phyloP scores from a whole-genome alignment of 2,888 invertebrate species.

The Rhagonycha lutea region DNA sequence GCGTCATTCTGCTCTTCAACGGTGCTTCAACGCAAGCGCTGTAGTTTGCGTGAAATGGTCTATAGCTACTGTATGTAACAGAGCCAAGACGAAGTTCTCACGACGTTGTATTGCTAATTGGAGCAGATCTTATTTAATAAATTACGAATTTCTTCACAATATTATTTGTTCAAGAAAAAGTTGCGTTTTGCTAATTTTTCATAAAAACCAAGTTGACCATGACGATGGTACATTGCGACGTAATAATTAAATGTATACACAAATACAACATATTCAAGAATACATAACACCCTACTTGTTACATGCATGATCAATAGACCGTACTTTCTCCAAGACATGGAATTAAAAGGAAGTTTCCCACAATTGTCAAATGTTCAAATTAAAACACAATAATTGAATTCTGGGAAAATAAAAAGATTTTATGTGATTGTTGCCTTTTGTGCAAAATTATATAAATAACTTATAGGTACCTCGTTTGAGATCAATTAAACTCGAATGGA shows the following conservation, averaged over 20 bases:
- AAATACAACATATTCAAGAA: not conserved
- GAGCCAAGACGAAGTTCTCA: not conserved
- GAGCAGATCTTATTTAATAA: not conserved
- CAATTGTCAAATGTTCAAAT: conserved; percentile 14
- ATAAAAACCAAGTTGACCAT: not conserved
- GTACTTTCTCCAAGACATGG: conserved; percentile 5
- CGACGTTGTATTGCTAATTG: not conserved
- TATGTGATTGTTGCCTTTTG: not conserved
- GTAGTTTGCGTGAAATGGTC: too few relatives aligned
- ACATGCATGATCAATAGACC: conserved; percentile 15
- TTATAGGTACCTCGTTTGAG: not conserved
- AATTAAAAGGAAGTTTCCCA: conserved; percentile 10
- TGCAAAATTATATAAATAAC: not conserved
- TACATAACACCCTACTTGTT: conserved; percentile 9
- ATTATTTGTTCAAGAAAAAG: not conserved
- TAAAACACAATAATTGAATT: conserved; percentile 12
- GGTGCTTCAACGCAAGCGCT: too few relatives aligned
- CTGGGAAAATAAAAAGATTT: conserved; percentile 10
- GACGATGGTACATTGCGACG: not conserved
- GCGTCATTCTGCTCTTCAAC: too few relatives aligned
- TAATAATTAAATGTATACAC: not conserved
- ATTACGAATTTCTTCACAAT: not conserved
- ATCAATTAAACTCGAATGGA: conserved; percentile 2
- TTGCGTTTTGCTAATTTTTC: not conserved
- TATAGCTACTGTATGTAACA: not conserved